Conservation (phyloP, 35 echinoderm and acorn worm genomes). For the Apostichopus parvimensis region DNA sequence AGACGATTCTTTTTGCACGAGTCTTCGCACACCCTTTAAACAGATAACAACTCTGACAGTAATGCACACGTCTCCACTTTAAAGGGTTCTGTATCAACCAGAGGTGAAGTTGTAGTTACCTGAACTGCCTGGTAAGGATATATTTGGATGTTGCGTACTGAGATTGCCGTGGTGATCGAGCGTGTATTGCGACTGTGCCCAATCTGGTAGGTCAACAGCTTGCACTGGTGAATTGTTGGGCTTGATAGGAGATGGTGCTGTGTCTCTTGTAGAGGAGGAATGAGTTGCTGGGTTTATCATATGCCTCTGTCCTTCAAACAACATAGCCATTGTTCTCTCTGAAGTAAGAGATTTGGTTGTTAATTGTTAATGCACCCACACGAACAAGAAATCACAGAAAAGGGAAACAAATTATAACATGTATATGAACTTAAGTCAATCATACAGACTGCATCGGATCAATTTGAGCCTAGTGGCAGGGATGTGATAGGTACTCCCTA, state of each 20-base stretch:
- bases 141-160: constrained; percentile 38
- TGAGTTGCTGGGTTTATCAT: background rate
- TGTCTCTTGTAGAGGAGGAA: constrained; percentile 21
- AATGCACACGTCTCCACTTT: too few species aligned
- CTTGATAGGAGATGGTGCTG: constrained; percentile 26
- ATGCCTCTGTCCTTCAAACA: constrained; percentile 17
- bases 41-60: too few species aligned
- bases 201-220: background rate
- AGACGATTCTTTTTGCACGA: too few species aligned
- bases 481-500: too few species aligned
- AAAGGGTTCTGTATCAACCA: too few species aligned
- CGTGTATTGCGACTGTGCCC: constrained; percentile 35
- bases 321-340: constrained; percentile 26
- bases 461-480: background rate
- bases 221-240: constrained; percentile 1
- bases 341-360: background rate
- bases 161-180: constrained; percentile 22
- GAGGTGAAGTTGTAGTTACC: background rate
- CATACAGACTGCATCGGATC: background rate
- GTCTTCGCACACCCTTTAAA: too few species aligned
- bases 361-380: background rate
- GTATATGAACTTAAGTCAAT: background rate
- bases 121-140: background rate
- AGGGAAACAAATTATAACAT: too few species aligned
- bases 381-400: background rate